A percentile compares a stretch with the other conserved stretches of the same genome.
These are phyloP conservation scores for Dicyrtoma fusca DNA, from an alignment of 2,888 invertebrate species.

Conservation along the genomic window DNA sequence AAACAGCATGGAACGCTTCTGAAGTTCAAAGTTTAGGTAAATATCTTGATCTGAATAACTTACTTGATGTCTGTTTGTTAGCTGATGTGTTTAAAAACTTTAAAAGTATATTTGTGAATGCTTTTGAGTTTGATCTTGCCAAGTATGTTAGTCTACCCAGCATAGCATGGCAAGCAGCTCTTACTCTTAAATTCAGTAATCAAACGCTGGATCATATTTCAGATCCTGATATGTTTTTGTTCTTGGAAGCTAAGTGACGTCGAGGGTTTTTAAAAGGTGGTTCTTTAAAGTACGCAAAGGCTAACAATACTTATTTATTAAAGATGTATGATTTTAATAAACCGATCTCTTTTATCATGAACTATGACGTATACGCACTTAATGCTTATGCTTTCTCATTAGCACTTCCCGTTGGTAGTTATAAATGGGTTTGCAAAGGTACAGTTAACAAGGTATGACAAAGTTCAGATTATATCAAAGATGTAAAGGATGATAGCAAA, in stretches of 20 bases:
- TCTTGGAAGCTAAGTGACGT: background rate
- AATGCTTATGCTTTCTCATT: background rate
- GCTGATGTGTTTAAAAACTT: constrained; percentile 1
- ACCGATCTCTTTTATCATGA: background rate
- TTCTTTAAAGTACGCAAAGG: background rate
- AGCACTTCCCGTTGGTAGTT: background rate
- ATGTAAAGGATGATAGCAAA: constrained; percentile 39
- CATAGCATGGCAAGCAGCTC: background rate
- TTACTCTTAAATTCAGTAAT: background rate
- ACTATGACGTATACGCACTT: constrained; percentile 2
- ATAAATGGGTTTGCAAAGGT: too few relatives aligned
- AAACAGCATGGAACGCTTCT: constrained; percentile 1
- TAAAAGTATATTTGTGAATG: background rate
- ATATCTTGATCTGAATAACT: background rate
- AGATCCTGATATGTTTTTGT: background rate
- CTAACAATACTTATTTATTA: constrained; percentile 9
- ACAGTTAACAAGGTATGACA: too few relatives aligned
- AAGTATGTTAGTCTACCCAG: background rate
- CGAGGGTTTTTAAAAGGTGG: constrained; percentile 11
- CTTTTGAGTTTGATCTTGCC: constrained; percentile 7
- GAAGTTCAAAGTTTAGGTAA: constrained; percentile 9
- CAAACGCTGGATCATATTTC: background rate
- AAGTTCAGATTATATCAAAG: background rate
- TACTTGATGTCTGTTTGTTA: background rate
- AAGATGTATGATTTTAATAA: background rate